phyloP scores from a whole-genome alignment of 2,888 invertebrate species.

The Dorcus hopei region DNA sequence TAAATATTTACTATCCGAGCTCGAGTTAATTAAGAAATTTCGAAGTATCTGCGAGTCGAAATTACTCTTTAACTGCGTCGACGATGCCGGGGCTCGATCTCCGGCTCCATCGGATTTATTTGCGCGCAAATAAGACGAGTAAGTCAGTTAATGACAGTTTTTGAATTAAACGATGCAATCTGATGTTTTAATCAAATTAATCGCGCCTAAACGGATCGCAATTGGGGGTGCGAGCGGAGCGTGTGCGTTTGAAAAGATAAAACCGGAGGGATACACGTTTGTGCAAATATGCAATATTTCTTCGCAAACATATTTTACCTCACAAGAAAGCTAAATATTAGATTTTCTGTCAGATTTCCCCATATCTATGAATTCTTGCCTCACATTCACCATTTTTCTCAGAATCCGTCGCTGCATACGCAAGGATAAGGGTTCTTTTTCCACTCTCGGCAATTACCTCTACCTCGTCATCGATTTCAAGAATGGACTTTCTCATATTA shows the following conservation, averaged over 20 bases:
- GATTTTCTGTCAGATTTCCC: slow-evolving; percentile 26
- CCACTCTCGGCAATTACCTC: slow-evolving; percentile 8
- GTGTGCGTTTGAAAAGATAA: not conserved
- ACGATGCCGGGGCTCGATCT: not conserved
- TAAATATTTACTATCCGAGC: not conserved
- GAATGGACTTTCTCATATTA: slow-evolving; percentile 1
- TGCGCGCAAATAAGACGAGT: not conserved
- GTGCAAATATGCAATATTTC: slow-evolving; percentile 30
- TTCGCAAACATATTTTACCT: slow-evolving; percentile 28
- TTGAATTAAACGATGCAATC: not conserved
- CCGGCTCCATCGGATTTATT: not conserved
- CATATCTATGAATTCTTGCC: slow-evolving; percentile 26
- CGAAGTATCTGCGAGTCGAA: not conserved
- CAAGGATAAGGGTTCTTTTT: slow-evolving; percentile 4
- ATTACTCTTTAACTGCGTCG: not conserved
- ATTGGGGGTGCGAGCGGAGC: not conserved
- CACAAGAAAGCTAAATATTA: slow-evolving; percentile 31
- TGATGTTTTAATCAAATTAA: not conserved
- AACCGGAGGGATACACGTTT: slow-evolving; percentile 14
- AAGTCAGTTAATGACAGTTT: not conserved
- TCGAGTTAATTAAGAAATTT: not conserved
- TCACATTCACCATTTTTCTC: slow-evolving; percentile 22
- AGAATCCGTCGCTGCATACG: slow-evolving; percentile 19
- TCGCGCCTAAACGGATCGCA: not conserved
- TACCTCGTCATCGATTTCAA: slow-evolving; percentile 7